Base-by-base conservation (phyloP, 2,797 vertebrate species). In the Sarcoramphus papa region DNA sequence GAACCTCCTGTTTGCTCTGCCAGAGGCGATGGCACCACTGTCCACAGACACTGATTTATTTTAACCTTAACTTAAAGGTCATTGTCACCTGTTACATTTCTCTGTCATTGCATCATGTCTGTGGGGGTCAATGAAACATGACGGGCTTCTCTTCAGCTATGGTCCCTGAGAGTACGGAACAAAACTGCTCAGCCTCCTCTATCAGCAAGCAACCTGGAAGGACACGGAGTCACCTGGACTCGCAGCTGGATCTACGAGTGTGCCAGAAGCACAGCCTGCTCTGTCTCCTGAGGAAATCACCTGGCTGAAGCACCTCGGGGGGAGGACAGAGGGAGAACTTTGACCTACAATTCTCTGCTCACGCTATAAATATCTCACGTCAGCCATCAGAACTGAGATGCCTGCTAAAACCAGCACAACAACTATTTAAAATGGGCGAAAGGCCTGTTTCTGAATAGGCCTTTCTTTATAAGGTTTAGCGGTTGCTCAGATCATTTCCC, bases 1-100 rank as follows among this genome's bases (percentile, higher is more conserved):
- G 5, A 85, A 35, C 14, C 64, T 69, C 63, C 60, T 57, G 41
- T 91, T 88, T 63, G 37, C 74, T 25, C 53, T 40, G 62, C 12
- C 5, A 1, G 78, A 53, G 78, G 53, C 72, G 65, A 41, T 1
- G 28, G 78, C 40, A 54, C 41, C 47, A 23, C 62, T 27, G 62
- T 37, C 83, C 75, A 87, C 37, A 91, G 57, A 59, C 35, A 72
- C 7, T 2, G 21, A 78, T 48, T 78, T 64, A 64, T 43, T 77
- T 76, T 35, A 81, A 57, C 74, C 78, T 82, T 41, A 80, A 65
- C 47, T 57, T 62, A 59, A 81, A 82, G 72, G 89, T 93, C 94
- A 72, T 4, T 70, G 83, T 53, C 84, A 85, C 51, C 80, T 68
- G 64, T 51, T 62, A 47, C 72, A 57, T 51, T 93, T 82, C 80